Base-by-base conservation (phyloP, 2,888 invertebrate species). In the Entomobrya multifasciata region DNA sequence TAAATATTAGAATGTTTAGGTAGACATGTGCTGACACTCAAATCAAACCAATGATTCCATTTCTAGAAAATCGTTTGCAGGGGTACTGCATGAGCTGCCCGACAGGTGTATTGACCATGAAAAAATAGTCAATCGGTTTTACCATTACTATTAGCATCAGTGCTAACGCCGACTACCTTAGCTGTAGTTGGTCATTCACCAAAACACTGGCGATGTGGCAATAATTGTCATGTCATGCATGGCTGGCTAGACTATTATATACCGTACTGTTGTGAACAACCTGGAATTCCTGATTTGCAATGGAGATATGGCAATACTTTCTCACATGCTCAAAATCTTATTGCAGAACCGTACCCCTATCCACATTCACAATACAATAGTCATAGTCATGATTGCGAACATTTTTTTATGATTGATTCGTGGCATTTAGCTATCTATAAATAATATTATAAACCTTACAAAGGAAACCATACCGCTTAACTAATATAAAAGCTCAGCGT, bases 61-160 rank as follows among this genome's bases (percentile, higher is more conserved):
- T n/a, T n/a, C n/a, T n/a, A n/a, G n/a, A n/a, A n/a, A n/a, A n/a
- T n/a, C n/a, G n/a, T n/a, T n/a, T n/a, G n/a, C n/a, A n/a, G n/a
- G n/a, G n/a, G n/a, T n/a, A n/a, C n/a, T 44, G 72, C 47, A 17
- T 47, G 22, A 22, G 27, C 1, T 55, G 22, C 8, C 25, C 27
- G 60, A 81, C 60, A 72, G 15, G 81, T 44, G 72, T 60, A 81
- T 57, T 81, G 81, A 81, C 81, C 81, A n/a, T 81, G 81, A 81
- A 72, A 81, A 55, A 81, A 70, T 27, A 55, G 81, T 72, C 81
- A 72, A 81, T 70, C 57, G 72, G 41, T n/a, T n/a, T n/a, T n/a
- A n/a, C n/a, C n/a, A n/a, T n/a, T n/a, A n/a, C n/a, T n/a, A n/a
- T n/a, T n/a, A n/a, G n/a, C n/a, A n/a, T n/a, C 70, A 65, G n/a